Evolutionary conservation across 1,140 invertebrate species (phyloP), one percentile per base, ranked within the genome.

Genomic region (Penaeus vannamei): DNA sequence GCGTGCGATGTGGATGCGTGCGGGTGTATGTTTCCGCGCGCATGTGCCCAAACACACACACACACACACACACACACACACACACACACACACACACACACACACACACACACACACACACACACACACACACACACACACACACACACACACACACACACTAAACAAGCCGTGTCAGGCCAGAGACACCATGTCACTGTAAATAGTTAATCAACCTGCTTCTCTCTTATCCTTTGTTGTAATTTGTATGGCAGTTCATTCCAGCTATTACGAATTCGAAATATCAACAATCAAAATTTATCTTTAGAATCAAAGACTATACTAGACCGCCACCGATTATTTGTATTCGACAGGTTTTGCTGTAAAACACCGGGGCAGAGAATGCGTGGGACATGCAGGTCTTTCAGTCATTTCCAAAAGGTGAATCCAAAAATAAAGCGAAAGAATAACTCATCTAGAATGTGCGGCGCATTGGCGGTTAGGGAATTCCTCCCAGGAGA

Each of bases 201-300:
- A 84, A 22, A 84, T 84, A 84, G 83, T 46, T 84, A 84, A 42
- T 84, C 83, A 84, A 84, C 61, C 64, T 69, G 83, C 83, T 84
- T 84, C 62, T 84, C 83, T 84, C 53, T 84, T 23, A 46, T 82
- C 80, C 29, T 82, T 84, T 66, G 83, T 42, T 84, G 83, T 84
- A 36, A 61, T 84, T 69, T 84, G 32, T 84, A 84, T 84, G 83
- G 60, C 42, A 76, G 66, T 61, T 69, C 36, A 32, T 26, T 84
- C 64, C 62, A 66, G 46, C 61, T 64, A 46, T 42, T 46, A 64
- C 66, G 66, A 66, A 84, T 64, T 84, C 83, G 62, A 84, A 46
- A 84, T 66, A 69, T 22, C 26, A 26, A 84, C 46, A 84, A 84
- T 84, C 83, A 84, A 84, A 84, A 84, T 69, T 46, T 53, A 66